Conservation (phyloP, 2,113 vertebrate genomes). For the Boleophthalmus pectinirostris region DNA sequence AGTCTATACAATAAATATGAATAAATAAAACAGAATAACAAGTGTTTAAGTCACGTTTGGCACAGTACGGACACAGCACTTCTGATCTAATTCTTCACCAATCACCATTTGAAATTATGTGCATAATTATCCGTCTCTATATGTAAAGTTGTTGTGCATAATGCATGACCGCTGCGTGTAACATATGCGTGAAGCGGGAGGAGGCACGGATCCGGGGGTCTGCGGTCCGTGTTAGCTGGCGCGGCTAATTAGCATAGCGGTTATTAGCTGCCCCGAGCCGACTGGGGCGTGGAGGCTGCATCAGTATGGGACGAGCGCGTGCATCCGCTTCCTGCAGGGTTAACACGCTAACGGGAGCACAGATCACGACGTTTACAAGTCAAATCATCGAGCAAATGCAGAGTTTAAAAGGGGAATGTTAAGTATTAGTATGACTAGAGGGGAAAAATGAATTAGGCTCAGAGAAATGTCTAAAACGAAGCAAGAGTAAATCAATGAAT, state of each 20-base stretch:
- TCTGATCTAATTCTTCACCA: not conserved
- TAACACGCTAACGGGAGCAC: not conserved
- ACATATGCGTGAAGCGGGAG: slow-evolving; percentile 18
- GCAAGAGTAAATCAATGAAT: no score
- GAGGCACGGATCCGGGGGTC: slow-evolving; percentile 7
- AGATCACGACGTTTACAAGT: not conserved
- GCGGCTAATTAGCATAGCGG: slow-evolving; percentile 54
- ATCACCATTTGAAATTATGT: slow-evolving; percentile 16
- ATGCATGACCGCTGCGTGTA: slow-evolving; percentile 30
- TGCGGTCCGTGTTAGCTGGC: slow-evolving; percentile 39
- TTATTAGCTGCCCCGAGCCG: slow-evolving; percentile 1
- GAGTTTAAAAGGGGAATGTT: not conserved
- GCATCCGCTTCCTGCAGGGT: slow-evolving; percentile 13
- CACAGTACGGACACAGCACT: not conserved
- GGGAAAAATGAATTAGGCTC: no score
- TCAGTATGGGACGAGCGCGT: not conserved
- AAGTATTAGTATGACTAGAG: not conserved
- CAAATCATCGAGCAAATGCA: not conserved
- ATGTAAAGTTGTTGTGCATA: slow-evolving; percentile 38
- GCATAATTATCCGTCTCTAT: slow-evolving; percentile 16
- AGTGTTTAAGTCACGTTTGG: not conserved
- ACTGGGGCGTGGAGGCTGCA: not conserved
- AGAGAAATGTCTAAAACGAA: no score
- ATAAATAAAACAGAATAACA: not conserved
- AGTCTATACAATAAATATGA: not conserved